These are phyloP conservation scores for Philypnodon macrostomus DNA, from an alignment of 2,797 vertebrate genomes.

Conservation along the genomic window DNA sequence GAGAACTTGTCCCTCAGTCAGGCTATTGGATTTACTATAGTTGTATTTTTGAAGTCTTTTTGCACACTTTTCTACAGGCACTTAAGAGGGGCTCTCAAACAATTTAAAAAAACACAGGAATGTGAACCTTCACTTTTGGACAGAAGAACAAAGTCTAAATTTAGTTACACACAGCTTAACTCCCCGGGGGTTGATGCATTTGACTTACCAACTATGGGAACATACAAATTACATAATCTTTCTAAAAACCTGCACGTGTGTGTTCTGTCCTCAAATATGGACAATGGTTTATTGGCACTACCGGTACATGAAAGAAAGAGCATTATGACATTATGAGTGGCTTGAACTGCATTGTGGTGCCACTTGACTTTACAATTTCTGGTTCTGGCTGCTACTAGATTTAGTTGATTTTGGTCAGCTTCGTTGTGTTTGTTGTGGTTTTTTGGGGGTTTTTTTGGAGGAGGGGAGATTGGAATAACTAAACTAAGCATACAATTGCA, in stretches of 20 bases:
- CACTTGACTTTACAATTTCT: too few species aligned
- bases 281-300: not conserved
- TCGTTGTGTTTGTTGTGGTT: too few species aligned
- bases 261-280: conserved; percentile 4
- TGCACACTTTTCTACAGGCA: not conserved
- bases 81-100: not conserved
- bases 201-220: conserved; percentile 8
- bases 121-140: conserved; percentile 4
- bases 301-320: not conserved
- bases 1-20: not conserved
- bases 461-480: too few species aligned
- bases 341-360: not conserved
- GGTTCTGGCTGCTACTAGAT: too few species aligned
- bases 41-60: not conserved
- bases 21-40: not conserved
- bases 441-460: too few species aligned
- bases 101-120: conserved; percentile 7
- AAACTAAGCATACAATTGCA: too few species aligned
- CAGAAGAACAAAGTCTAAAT: conserved; percentile 12
- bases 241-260: not conserved
- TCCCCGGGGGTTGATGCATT: not conserved
- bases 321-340: not conserved
- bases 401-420: too few species aligned
- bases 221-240: conserved; percentile 3
- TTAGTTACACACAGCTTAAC: conserved; percentile 6